Evolutionary conservation across 2,797 vertebrate species (phyloP).

Genomic region (Lacerta viridis): DNA sequence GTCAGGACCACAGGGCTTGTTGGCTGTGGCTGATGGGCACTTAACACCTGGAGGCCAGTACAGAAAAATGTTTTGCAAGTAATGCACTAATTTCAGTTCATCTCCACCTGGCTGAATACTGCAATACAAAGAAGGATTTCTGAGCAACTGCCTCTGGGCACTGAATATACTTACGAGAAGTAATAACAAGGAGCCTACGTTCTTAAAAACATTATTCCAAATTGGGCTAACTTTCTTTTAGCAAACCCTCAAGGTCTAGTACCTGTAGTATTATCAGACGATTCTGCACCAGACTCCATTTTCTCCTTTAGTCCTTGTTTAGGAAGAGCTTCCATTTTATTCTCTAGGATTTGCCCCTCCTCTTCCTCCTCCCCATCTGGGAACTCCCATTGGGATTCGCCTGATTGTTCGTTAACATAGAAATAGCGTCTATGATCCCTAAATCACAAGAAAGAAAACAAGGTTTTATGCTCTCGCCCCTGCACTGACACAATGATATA

Average conservation of each 20-base stretch:
- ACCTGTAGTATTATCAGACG: slow-evolving; percentile 77
- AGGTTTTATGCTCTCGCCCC: slow-evolving; percentile 75
- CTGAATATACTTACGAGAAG: neutral
- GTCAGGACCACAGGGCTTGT: neutral
- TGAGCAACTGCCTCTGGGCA: neutral
- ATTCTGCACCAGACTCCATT: slow-evolving; percentile 75
- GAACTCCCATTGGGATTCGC: slow-evolving; percentile 98
- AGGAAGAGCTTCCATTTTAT: slow-evolving; percentile 78
- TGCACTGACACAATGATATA: slow-evolving; percentile 70
- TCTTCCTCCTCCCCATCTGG: slow-evolving; percentile 91
- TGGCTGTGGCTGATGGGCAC: neutral
- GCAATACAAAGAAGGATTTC: neutral
- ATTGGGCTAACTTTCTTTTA: neutral
- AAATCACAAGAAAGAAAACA: slow-evolving; percentile 96
- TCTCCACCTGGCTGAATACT: neutral
- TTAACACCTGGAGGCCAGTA: neutral
- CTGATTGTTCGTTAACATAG: slow-evolving; percentile 97
- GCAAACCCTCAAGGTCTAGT: neutral
- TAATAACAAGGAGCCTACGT: neutral
- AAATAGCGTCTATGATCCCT: slow-evolving; percentile 99
- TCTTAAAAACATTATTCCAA: neutral
- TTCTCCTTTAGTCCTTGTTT: slow-evolving; percentile 81
- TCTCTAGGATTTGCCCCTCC: slow-evolving; percentile 73
- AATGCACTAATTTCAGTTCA: neutral
- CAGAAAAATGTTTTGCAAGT: neutral